Base-by-base conservation (phyloP, 2,113 vertebrate species). In the Eulemur macaco region DNA sequence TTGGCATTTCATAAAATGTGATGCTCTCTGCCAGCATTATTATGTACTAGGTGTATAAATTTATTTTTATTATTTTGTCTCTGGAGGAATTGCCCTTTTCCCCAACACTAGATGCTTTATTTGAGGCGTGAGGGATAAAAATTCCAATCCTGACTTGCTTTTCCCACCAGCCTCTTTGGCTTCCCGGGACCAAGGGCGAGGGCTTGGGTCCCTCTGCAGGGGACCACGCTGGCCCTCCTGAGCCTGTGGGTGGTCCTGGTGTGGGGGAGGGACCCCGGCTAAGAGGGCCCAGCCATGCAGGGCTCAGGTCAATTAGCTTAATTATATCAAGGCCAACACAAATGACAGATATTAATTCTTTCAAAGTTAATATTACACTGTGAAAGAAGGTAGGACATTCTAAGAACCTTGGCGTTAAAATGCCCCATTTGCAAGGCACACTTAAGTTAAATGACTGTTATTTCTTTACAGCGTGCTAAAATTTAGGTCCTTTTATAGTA, bases 361-460 rank as follows among this genome's bases (percentile, higher is more conserved):
- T 83, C 42, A 27, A 11, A 82, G 78, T 80, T 45, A 14, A 27
- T 31, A 50, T 39, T 58, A 11, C 0, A 15, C 39, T 84, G 37
- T 21, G 92, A 60, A 89, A 86, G 91, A 68, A 56, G 39, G 45
- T 20, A 52, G 96, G 89, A 3, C 71, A 15, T 58, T 73, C 50
- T 47, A 39, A 56, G 81, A 85, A 86, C 69, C 25, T 21, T 34
- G 68, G 47, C 73, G 42, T 71, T 52, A 31, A 81, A 39, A 78
- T 5, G n/a, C 29, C 47, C 34, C 9, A 11, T 50, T 82, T 68
- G 92, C 52, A 74, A 82, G 85, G 81, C 68, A 2, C 27, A 6
- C 86, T 96, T 42, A 52, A 92, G 86, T 42, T 77, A 71, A 94
- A 92, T 97, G 94, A 76, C 80, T 92, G 92, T 92, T 96, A 96